A percentile compares a stretch with the other conserved stretches of the same genome.
Evolutionary conservation across 2,113 vertebrate genomes (phyloP).

Genomic region (Ictalurus furcatus): DNA sequence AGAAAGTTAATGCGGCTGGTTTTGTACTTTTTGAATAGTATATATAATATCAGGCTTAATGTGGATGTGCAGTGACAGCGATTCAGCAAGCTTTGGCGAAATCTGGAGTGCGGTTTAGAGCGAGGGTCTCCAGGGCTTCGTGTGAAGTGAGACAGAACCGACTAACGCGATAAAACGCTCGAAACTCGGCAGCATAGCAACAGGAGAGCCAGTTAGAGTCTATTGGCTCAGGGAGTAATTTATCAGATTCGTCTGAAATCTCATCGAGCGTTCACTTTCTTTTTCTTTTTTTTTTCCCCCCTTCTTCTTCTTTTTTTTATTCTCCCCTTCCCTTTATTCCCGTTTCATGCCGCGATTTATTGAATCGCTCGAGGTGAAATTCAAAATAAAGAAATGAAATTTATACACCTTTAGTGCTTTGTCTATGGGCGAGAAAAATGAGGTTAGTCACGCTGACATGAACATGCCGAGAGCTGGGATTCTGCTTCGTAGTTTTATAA

Average conservation of each 20-base stretch:
- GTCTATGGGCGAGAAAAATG: constrained; percentile 43
- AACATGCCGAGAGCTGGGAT: constrained; percentile 20
- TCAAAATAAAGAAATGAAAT: constrained; percentile 54
- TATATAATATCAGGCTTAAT: constrained; percentile 47
- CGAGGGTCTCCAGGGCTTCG: constrained; percentile 39
- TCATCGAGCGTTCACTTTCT: constrained; percentile 34
- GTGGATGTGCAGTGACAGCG: constrained; percentile 33
- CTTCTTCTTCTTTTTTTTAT: neutral
- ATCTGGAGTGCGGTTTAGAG: constrained; percentile 1
- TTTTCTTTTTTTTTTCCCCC: neutral
- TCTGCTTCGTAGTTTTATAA: constrained; percentile 22
- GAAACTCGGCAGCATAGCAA: constrained; percentile 48
- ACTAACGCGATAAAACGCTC: constrained; percentile 33
- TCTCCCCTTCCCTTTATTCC: constrained; percentile 30
- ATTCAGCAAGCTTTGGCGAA: constrained; percentile 22
- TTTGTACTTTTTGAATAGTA: constrained; percentile 48
- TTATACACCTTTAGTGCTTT: constrained; percentile 53
- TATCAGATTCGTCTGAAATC: constrained; percentile 52
- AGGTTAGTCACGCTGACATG: constrained; percentile 31
- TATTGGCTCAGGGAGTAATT: constrained; percentile 47
- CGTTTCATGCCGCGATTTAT: constrained; percentile 52
- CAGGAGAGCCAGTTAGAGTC: constrained; percentile 45
- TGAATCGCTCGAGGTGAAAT: constrained; percentile 52
- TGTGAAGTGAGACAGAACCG: constrained; percentile 36
- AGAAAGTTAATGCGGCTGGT: constrained; percentile 49